phyloP scores from a whole-genome alignment of 1,140 invertebrate genomes.

The Proales similis region DNA sequence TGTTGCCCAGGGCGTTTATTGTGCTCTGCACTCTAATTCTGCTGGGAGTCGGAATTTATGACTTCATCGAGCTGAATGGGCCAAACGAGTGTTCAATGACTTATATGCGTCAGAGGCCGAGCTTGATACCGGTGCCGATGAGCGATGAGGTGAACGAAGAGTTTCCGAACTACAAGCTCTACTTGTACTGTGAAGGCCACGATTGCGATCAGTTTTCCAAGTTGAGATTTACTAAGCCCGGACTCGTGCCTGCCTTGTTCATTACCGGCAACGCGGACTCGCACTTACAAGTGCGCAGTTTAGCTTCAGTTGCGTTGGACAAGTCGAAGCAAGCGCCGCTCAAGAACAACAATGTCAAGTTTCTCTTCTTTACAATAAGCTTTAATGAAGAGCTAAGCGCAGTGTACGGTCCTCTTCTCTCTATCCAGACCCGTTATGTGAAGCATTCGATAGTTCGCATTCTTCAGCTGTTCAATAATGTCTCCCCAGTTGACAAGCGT shows the following conservation, averaged over 20 bases:
- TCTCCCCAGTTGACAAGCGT: background rate
- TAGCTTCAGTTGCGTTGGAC: slow-evolving; percentile 24
- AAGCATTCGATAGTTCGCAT: slow-evolving; percentile 10
- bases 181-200: slow-evolving; percentile 35
- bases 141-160: background rate
- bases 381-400: slow-evolving; percentile 38
- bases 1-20: background rate
- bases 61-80: slow-evolving; percentile 18
- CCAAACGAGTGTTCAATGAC: slow-evolving; percentile 38
- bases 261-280: slow-evolving; percentile 37
- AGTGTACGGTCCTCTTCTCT: slow-evolving; percentile 14
- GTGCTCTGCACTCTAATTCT: background rate
- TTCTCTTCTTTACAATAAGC: slow-evolving; percentile 27
- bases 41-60: slow-evolving; percentile 3
- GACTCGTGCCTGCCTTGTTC: slow-evolving; percentile 21
- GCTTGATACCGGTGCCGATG: slow-evolving; percentile 4
- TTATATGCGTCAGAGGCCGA: slow-evolving; percentile 23
- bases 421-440: slow-evolving; percentile 25
- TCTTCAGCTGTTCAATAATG: slow-evolving; percentile 1
- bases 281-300: slow-evolving; percentile 29
- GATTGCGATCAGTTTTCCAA: slow-evolving; percentile 19
- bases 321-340: background rate
- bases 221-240: slow-evolving; percentile 6
- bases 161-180: slow-evolving; percentile 26
- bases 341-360: background rate